Base-by-base conservation (phyloP, 2,113 vertebrate species). In the Gopherus evgoodei region DNA sequence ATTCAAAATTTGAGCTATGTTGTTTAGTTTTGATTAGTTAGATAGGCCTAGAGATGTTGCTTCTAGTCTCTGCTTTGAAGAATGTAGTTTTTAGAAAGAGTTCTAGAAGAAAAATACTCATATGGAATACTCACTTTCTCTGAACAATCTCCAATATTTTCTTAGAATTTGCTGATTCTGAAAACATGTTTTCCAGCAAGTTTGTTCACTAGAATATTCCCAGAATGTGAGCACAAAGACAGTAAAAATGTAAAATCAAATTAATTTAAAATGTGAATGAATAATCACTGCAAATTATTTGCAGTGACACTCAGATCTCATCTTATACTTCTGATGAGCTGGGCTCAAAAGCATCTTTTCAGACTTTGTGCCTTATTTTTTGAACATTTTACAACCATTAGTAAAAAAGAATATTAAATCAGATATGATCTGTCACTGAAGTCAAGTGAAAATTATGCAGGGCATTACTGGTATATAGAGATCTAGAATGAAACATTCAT, bases 371-470 rank as follows among this genome's bases (percentile, higher is more conserved):
- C 91, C 93, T 95, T 87, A 90, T 50, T 53, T 95, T 94, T 95
- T 91, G n/a, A 92, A 86, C 57, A 90, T 93, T 96, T 96, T 90
- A 91, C 44, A 94, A 69, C 44, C n/a, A 91, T 84, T 93, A 91
- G 81, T 92, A 95, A 97, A 89, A 94, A 94, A 5, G 38, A 84
- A 57, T 94, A 95, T 88, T 93, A 80, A 94, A 84, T 88, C 53
- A 80, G 35, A 76, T 57, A 16, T 69, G 84, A 1, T 81, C 35
- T 93, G 90, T 89, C 72, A 78, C 82, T 93, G 85, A 49, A 0
- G 1, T 76, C 91, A 44, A 89, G 90, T 57, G 82, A 76, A 92
- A 86, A 82, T 4, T 29, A 6, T 42, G 1, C 22, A 0, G 2
- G 86, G 80, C 84, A 52, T 69, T 91, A 84, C 24, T 24, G 62